Evolutionary conservation across 2,113 vertebrate species (phyloP).

Genomic region (Sminthopsis crassicaudata): DNA sequence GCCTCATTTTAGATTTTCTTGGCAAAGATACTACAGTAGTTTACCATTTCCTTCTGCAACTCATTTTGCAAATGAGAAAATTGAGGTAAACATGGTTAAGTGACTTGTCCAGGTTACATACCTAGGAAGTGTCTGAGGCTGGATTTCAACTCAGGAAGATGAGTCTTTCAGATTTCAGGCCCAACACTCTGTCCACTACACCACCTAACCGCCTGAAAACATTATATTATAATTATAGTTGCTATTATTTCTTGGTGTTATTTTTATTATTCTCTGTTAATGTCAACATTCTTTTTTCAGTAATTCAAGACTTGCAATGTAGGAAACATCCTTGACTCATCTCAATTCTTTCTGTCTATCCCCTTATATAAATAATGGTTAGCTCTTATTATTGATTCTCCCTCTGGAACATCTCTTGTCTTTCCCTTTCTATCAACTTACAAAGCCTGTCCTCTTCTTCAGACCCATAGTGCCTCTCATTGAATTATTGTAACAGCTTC

Average conservation of each 20-base stretch:
- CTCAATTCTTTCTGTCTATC: not conserved
- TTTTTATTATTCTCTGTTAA: not conserved
- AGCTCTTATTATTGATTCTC: not conserved
- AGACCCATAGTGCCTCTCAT: not conserved
- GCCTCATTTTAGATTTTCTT: not conserved
- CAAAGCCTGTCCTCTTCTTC: not conserved
- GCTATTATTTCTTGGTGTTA: not conserved
- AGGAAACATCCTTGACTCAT: not conserved
- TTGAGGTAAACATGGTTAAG: not conserved
- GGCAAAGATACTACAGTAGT: not conserved
- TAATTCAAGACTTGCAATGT: not conserved
- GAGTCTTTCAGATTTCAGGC: not conserved
- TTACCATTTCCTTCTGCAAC: not conserved
- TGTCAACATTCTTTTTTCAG: not conserved
- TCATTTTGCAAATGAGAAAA: not conserved
- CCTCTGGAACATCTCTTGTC: not conserved
- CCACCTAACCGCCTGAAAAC: not conserved
- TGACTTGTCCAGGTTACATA: not conserved
- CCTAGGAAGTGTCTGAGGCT: not conserved
- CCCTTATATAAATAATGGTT: not conserved
- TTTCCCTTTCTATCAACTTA: not conserved
- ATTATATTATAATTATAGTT: not conserved
- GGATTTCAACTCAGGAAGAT: not conserved
- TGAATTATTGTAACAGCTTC: not conserved
- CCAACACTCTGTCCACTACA: not conserved